These are phyloP conservation scores for Equus quagga DNA, from an alignment of 2,113 vertebrate genomes.

Conservation along the genomic window DNA sequence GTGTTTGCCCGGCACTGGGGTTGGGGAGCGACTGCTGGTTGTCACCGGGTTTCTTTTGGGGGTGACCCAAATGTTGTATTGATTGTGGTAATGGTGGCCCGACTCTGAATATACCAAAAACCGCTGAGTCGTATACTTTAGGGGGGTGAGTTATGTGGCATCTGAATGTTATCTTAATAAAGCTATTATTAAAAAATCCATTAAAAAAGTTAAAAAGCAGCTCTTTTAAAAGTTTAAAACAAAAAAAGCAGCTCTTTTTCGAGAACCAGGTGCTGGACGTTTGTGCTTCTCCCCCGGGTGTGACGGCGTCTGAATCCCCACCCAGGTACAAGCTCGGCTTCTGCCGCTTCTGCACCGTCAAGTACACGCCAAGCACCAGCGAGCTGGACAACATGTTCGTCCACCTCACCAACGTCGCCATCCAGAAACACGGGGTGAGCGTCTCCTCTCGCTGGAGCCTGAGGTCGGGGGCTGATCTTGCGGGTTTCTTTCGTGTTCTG, in stretches of 20 bases:
- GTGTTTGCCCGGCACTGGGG: background rate
- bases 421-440: constrained; percentile 97
- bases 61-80: fast-evolving
- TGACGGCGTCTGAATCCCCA: fast-evolving
- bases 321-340: constrained; percentile 98
- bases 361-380: constrained; percentile 97
- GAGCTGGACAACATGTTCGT: constrained; percentile 99
- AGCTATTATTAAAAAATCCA: background rate
- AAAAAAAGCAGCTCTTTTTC: no score
- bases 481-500: background rate
- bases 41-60: background rate
- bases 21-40: fast-evolving
- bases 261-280: background rate
- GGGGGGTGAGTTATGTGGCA: background rate
- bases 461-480: fast-evolving
- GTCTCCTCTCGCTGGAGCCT: fast-evolving
- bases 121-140: fast-evolving
- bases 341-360: constrained; percentile 98
- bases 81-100: fast-evolving
- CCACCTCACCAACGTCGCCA: constrained; percentile 98
- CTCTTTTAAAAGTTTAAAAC: background rate
- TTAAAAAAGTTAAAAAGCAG: background rate
- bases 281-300: background rate
- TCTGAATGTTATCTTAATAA: no score
- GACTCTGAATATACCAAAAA: background rate